A percentile compares a stretch with the other conserved stretches of the same genome.
phyloP scores from a whole-genome alignment of 2,113 vertebrate genomes.

The Pygoscelis antarcticus region DNA sequence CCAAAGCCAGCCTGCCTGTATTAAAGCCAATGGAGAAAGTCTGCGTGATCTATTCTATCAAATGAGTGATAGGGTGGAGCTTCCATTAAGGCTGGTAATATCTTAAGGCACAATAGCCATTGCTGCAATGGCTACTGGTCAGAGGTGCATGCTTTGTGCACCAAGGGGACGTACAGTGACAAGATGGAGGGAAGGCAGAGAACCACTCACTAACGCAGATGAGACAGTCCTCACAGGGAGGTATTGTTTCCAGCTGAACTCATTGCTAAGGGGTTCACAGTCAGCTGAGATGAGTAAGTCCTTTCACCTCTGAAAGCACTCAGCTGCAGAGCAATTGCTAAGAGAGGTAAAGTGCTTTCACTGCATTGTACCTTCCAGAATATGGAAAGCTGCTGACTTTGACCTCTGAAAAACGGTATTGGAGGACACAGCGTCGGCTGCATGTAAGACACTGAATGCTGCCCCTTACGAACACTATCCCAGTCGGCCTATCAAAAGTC shows the following conservation, averaged over 20 bases:
- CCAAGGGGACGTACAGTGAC: not conserved
- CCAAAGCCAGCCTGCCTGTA: not conserved
- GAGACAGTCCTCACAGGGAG: conserved; percentile 7
- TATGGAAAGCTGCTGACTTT: not conserved
- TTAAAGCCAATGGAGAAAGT: not conserved
- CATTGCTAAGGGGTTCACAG: not conserved
- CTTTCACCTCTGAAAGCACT: conserved; percentile 38
- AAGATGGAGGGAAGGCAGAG: not conserved
- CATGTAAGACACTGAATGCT: not conserved
- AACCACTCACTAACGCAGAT: accelerated
- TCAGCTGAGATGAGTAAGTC: conserved; percentile 31
- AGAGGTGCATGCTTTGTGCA: not conserved
- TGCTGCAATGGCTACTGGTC: not conserved
- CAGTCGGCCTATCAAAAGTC: not conserved
- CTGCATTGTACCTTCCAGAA: conserved; percentile 30
- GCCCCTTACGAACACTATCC: not conserved
- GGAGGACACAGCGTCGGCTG: not conserved
- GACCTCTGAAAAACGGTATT: not conserved
- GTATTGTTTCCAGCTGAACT: conserved; percentile 45
- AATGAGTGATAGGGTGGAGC: accelerated
- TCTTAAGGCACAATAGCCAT: not conserved
- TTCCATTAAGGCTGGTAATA: not conserved
- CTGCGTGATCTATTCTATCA: not conserved
- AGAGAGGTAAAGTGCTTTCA: conserved; percentile 47
- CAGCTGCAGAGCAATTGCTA: conserved; percentile 24